A percentile compares a stretch with the other conserved stretches of the same genome.
These are phyloP conservation scores for Cosmia trapezina DNA, from an alignment of 2,888 invertebrate genomes.

Conservation along the genomic window DNA sequence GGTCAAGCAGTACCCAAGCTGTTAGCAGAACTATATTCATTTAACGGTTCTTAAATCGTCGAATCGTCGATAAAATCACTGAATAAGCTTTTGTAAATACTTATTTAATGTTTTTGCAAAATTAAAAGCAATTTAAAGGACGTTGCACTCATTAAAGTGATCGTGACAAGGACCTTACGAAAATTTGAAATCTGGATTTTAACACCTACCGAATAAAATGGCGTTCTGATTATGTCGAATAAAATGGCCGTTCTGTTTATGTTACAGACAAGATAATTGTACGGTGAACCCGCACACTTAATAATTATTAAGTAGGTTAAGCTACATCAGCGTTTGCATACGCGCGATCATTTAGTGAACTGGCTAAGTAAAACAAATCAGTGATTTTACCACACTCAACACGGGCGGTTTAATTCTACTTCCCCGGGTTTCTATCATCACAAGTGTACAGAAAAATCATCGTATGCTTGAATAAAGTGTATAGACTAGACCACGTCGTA, in stretches of 20 bases:
- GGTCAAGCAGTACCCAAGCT: neutral
- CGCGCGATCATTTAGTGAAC: too few relatives aligned
- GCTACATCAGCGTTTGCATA: too few relatives aligned
- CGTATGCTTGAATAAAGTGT: too few relatives aligned
- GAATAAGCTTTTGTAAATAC: neutral
- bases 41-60: conserved; percentile 15
- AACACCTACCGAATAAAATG: conserved; percentile 23
- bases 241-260: conserved; percentile 26
- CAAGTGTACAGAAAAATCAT: too few relatives aligned
- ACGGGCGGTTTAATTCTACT: too few relatives aligned
- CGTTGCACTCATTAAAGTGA: conserved; percentile 40
- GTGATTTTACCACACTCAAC: too few relatives aligned
- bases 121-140: conserved; percentile 53
- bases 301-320: too few relatives aligned
- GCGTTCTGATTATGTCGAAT: conserved; percentile 19
- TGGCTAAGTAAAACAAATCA: too few relatives aligned
- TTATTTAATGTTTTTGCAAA: conserved; percentile 49
- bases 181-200: conserved; percentile 43
- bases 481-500: too few relatives aligned
- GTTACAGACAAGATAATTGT: conserved; percentile 5
- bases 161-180: conserved; percentile 42
- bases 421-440: too few relatives aligned
- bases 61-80: conserved; percentile 4
- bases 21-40: conserved; percentile 20
- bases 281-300: too few relatives aligned